Conservation (phyloP, 2,888 invertebrate species). For the Cheilosia scutellata region DNA sequence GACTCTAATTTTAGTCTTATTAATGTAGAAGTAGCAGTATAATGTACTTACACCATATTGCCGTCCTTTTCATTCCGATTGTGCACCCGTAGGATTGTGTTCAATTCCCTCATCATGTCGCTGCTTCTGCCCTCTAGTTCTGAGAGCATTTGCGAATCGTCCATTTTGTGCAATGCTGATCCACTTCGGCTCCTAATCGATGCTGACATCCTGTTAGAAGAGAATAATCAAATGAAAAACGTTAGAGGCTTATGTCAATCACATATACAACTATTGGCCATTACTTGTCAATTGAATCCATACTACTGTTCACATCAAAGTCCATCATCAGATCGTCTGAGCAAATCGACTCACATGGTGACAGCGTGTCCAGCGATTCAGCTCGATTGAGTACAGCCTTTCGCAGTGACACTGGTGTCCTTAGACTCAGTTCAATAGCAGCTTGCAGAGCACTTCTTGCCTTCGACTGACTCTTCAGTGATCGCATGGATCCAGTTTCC, state of each 20-base stretch:
- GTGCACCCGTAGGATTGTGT: conserved; percentile 84
- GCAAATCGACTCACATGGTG: conserved; percentile 92
- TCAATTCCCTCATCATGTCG: conserved; percentile 86
- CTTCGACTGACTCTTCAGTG: conserved; percentile 81
- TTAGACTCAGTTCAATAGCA: conserved; percentile 84
- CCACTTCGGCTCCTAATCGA: conserved; percentile 83
- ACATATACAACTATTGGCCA: not conserved
- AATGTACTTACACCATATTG: conserved; percentile 78
- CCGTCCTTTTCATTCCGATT: conserved; percentile 81
- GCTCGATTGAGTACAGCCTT: conserved; percentile 86
- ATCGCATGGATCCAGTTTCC: conserved; percentile 83
- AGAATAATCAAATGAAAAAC: not conserved
- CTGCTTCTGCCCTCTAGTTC: conserved; percentile 85
- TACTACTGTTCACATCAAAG: conserved; percentile 87
- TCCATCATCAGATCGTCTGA: conserved; percentile 96
- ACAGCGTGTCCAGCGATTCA: conserved; percentile 91
- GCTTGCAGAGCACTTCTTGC: conserved; percentile 81
- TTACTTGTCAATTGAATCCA: conserved; percentile 84
- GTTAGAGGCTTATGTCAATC: not conserved
- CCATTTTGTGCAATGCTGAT: conserved; percentile 85
- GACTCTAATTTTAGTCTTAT: not conserved
- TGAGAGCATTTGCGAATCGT: conserved; percentile 84
- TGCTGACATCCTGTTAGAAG: conserved; percentile 78
- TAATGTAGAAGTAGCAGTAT: not conserved
- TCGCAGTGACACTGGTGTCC: conserved; percentile 82